phyloP scores from a whole-genome alignment of 2,797 vertebrate species.

The Pantherophis vulpinus region DNA sequence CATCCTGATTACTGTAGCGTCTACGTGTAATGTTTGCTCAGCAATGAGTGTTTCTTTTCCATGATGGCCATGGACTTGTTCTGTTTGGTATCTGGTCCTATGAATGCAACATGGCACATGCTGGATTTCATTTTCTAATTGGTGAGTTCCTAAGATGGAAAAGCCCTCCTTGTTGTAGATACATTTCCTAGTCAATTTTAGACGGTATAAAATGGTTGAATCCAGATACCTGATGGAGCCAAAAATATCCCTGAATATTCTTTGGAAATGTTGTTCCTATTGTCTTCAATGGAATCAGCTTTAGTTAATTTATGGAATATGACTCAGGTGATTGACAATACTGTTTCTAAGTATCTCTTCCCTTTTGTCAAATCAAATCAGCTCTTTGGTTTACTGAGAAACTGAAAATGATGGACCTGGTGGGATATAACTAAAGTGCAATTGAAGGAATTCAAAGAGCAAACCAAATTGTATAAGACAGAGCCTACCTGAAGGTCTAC shows the following conservation, averaged over 20 bases:
- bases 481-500: neutral
- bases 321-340: neutral
- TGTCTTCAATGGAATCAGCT: neutral
- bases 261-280: neutral
- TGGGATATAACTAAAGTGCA: neutral
- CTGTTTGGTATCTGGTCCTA: neutral
- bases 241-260: neutral
- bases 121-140: neutral
- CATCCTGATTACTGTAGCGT: neutral
- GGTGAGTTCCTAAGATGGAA: neutral
- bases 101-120: neutral
- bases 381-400: neutral
- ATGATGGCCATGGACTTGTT: neutral
- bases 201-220: neutral
- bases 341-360: neutral
- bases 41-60: neutral
- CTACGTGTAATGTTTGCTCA: neutral
- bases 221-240: neutral
- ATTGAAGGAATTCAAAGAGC: neutral
- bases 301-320: neutral
- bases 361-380: neutral
- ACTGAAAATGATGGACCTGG: neutral
- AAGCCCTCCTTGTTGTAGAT: neutral
- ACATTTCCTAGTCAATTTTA: neutral
- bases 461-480: neutral